These are phyloP conservation scores for Cecropterus lyciades DNA, from an alignment of 1,140 invertebrate species.

Conservation along the genomic window DNA sequence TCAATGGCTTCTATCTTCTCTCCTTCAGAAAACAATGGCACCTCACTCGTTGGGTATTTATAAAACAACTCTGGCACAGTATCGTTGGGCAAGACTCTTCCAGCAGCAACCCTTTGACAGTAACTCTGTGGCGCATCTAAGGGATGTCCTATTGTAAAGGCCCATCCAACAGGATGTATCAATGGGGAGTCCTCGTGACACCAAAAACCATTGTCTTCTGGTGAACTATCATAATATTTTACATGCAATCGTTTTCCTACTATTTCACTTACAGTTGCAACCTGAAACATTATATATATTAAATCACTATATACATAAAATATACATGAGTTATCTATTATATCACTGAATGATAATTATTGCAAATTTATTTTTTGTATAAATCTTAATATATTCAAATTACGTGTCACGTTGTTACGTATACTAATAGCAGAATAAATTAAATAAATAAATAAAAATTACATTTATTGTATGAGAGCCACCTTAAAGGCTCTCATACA, in stretches of 20 bases:
- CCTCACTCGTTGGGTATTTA: slow-evolving; percentile 67
- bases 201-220: slow-evolving; percentile 95
- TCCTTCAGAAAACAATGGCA: slow-evolving; percentile 89
- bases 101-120: slow-evolving; percentile 86
- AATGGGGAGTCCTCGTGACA: slow-evolving; percentile 97
- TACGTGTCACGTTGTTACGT: too few relatives aligned
- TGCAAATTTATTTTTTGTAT: too few relatives aligned
- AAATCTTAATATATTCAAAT: too few relatives aligned
- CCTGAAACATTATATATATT: slow-evolving; percentile 45
- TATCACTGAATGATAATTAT: too few relatives aligned
- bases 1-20: slow-evolving; percentile 99
- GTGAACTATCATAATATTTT: slow-evolving; percentile 93
- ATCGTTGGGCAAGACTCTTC: slow-evolving; percentile 89
- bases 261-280: slow-evolving; percentile 94
- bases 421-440: too few relatives aligned
- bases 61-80: slow-evolving; percentile 86
- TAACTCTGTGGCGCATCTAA: slow-evolving; percentile 93
- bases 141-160: slow-evolving; percentile 93
- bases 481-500: too few relatives aligned
- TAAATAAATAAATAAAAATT: too few relatives aligned
- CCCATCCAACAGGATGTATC: slow-evolving; percentile 98
- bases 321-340: too few relatives aligned
- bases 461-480: too few relatives aligned
- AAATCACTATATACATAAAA: too few relatives aligned
- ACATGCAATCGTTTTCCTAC: slow-evolving; percentile 96